A percentile compares a stretch with the other conserved stretches of the same genome.
phyloP scores from a whole-genome alignment of 2,888 invertebrate species.

The Harpalus rufipes region DNA sequence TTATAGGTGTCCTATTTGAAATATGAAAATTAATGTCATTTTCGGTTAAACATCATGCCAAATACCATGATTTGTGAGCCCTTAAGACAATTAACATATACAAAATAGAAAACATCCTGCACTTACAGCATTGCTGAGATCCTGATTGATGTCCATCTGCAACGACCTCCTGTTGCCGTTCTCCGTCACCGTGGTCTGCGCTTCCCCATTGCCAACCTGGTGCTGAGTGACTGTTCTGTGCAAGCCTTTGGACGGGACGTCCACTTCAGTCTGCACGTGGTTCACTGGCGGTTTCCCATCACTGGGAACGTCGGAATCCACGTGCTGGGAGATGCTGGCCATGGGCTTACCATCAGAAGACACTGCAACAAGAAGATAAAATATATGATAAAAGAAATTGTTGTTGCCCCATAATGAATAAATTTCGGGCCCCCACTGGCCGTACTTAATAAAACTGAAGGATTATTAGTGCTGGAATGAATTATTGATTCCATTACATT shows the following conservation, averaged over 20 bases:
- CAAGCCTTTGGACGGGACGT: constrained; percentile 80
- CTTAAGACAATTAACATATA: no score
- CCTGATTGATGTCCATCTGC: constrained; percentile 78
- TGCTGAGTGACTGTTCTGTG: constrained; percentile 79
- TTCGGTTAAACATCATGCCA: no score
- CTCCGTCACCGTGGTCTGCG: constrained; percentile 70
- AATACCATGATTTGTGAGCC: no score
- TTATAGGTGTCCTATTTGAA: no score
- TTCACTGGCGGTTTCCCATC: constrained; percentile 77
- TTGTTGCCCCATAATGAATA: no score
- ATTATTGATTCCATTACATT: no score
- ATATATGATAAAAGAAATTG: no score
- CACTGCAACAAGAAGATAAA: constrained; percentile 73
- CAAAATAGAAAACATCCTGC: constrained; percentile 57
- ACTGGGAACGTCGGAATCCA: constrained; percentile 72
- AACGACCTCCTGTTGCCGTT: constrained; percentile 77
- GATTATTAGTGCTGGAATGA: no score
- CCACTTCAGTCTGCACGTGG: constrained; percentile 79
- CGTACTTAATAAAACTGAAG: no score
- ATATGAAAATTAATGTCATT: no score
- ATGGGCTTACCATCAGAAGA: constrained; percentile 76
- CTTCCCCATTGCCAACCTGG: constrained; percentile 49
- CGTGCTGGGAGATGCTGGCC: constrained; percentile 75
- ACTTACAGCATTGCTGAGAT: constrained; percentile 78
- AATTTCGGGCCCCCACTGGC: no score